Conservation (phyloP, 2,888 invertebrate species). For the Zootermopsis nevadensis region DNA sequence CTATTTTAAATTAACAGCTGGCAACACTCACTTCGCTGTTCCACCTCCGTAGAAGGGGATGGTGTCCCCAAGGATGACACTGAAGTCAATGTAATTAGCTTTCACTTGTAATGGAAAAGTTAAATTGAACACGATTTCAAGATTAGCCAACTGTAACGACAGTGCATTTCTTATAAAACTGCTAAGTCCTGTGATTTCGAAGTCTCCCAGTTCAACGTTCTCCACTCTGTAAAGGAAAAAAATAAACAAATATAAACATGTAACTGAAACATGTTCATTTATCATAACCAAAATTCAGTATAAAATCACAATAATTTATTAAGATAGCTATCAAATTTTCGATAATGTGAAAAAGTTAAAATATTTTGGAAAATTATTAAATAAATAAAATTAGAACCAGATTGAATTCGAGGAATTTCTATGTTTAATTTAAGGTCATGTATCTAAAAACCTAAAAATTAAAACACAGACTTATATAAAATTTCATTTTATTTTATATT, state of each 20-base stretch:
- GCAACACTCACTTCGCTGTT: neutral
- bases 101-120: neutral
- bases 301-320: too few species aligned
- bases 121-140: neutral
- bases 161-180: neutral
- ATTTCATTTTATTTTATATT: too few species aligned
- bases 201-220: neutral
- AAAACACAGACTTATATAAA: too few species aligned
- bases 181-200: neutral
- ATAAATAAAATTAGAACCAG: too few species aligned
- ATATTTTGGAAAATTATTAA: too few species aligned
- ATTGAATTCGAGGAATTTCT: too few species aligned
- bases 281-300: too few species aligned
- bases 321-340: too few species aligned
- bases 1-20: neutral
- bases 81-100: neutral
- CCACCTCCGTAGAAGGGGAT: neutral
- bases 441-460: too few species aligned
- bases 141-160: neutral
- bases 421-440: too few species aligned
- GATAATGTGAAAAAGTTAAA: too few species aligned
- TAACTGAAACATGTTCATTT: too few species aligned
- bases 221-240: neutral
- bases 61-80: neutral
- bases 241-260: neutral